Conservation (phyloP, 2,888 invertebrate genomes). For the Argyresthia goedartella region DNA sequence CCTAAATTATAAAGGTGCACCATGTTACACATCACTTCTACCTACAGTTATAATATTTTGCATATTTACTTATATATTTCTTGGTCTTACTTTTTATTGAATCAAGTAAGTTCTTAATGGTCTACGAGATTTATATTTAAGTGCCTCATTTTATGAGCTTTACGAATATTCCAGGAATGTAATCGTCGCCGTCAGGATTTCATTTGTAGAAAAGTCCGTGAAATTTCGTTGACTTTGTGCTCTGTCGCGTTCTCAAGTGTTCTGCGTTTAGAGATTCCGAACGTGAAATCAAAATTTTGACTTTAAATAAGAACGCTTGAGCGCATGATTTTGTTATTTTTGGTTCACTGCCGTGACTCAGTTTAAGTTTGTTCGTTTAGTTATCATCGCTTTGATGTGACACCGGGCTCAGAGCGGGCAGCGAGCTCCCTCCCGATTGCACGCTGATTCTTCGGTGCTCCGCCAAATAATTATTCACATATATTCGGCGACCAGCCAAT, state of each 20-base stretch:
- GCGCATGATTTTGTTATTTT: neutral
- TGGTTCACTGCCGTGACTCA: neutral
- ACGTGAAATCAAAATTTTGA: neutral
- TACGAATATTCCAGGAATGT: neutral
- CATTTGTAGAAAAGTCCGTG: neutral
- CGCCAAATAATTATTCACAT: slow-evolving; percentile 73
- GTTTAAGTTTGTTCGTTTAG: slow-evolving; percentile 24
- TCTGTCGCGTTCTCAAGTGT: no score
- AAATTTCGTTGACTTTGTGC: neutral
- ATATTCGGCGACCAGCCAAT: slow-evolving; percentile 70
- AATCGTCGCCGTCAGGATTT: neutral
- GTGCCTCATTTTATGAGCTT: slow-evolving; percentile 4
- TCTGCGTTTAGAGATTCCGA: no score
- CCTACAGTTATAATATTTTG: slow-evolving; percentile 47
- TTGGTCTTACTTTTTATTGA: slow-evolving; percentile 40
- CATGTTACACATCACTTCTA: slow-evolving; percentile 36
- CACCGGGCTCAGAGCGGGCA: slow-evolving; percentile 64
- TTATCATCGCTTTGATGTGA: slow-evolving; percentile 65
- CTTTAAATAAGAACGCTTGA: no score
- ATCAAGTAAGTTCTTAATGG: slow-evolving; percentile 26
- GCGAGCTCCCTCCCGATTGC: slow-evolving; percentile 64
- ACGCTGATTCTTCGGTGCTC: slow-evolving; percentile 72
- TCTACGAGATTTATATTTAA: slow-evolving; percentile 11
- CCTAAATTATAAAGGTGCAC: slow-evolving; percentile 56
- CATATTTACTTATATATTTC: slow-evolving; percentile 23